Percentiles rank a stretch among this genome's conserved stretches.
Evolutionary conservation across 1,140 invertebrate species (phyloP).

Genomic region (Drosophila pseudoananassae): DNA sequence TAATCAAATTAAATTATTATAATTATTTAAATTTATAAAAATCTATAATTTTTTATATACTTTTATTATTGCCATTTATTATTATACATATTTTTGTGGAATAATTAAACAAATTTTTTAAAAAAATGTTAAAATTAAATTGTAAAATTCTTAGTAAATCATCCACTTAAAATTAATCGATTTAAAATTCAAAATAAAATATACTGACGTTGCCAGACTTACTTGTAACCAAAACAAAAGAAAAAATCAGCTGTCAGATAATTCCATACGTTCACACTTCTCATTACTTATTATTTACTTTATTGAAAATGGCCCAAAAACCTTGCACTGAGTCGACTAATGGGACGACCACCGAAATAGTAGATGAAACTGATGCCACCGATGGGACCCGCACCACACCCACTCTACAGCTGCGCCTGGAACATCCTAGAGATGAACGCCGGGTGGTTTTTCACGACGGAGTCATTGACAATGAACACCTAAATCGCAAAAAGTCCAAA

Average conservation of each 20-base stretch:
- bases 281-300: constrained; percentile 27
- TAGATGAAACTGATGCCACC: constrained; percentile 43
- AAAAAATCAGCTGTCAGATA: neutral
- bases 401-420: constrained; percentile 88
- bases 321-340: constrained; percentile 12
- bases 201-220: neutral
- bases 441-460: constrained; percentile 94
- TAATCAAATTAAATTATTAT: too few relatives aligned
- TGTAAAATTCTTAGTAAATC: too few relatives aligned
- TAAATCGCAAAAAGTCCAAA: constrained; percentile 97
- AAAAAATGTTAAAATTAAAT: too few relatives aligned
- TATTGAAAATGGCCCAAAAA: constrained; percentile 56
- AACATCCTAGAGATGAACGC: constrained; percentile 89
- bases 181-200: neutral
- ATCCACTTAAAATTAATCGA: neutral
- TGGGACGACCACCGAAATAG: constrained; percentile 35
- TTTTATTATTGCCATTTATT: too few relatives aligned
- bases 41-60: too few relatives aligned
- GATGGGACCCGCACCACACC: constrained; percentile 85
- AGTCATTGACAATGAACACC: constrained; percentile 96
- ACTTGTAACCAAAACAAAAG: neutral
- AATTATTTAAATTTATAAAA: too few relatives aligned
- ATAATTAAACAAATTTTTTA: too few relatives aligned
- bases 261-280: constrained; percentile 6
- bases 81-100: too few relatives aligned